phyloP scores from a whole-genome alignment of 2,113 vertebrate genomes.

The Misgurnus anguillicaudatus region DNA sequence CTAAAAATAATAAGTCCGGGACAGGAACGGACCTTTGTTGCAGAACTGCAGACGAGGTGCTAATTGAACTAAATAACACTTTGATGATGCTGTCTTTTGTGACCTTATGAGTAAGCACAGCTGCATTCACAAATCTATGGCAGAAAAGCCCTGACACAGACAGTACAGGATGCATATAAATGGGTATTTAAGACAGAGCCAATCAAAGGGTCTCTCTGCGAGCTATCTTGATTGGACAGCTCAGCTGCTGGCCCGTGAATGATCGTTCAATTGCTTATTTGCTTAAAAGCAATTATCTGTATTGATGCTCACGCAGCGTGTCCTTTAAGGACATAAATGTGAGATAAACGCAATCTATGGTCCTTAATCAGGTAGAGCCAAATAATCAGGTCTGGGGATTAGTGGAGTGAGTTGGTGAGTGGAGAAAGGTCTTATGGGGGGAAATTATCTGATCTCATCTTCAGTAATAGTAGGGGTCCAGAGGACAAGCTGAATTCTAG shows the following conservation, averaged over 20 bases:
- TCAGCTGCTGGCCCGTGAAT: slow-evolving; percentile 41
- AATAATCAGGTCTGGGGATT: slow-evolving; percentile 46
- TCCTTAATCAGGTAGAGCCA: slow-evolving; percentile 47
- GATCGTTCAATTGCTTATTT: slow-evolving; percentile 53
- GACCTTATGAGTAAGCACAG: slow-evolving; percentile 45
- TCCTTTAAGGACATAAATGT: slow-evolving; percentile 56
- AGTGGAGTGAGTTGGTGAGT: slow-evolving; percentile 12
- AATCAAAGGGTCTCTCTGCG: slow-evolving; percentile 34
- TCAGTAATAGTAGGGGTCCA: neutral
- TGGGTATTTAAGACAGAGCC: slow-evolving; percentile 48
- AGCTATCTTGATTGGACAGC: slow-evolving; percentile 34
- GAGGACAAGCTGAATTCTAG: too few species aligned
- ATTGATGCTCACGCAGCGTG: slow-evolving; percentile 53
- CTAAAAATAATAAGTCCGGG: slow-evolving; percentile 45
- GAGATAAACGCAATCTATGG: slow-evolving; percentile 51
- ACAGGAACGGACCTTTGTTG: slow-evolving; percentile 34
- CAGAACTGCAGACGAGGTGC: slow-evolving; percentile 38
- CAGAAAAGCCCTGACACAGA: slow-evolving; percentile 50
- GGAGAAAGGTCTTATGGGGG: neutral
- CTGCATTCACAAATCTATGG: slow-evolving; percentile 45
- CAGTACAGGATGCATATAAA: slow-evolving; percentile 51
- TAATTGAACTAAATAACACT: slow-evolving; percentile 56
- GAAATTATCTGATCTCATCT: slow-evolving; percentile 2
- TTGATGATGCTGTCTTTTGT: slow-evolving; percentile 45
- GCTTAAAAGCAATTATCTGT: slow-evolving; percentile 59